A percentile compares a stretch with the other conserved stretches of the same genome.
Conservation (phyloP, 2,113 vertebrate species). For the Megaceryle torquata region DNA sequence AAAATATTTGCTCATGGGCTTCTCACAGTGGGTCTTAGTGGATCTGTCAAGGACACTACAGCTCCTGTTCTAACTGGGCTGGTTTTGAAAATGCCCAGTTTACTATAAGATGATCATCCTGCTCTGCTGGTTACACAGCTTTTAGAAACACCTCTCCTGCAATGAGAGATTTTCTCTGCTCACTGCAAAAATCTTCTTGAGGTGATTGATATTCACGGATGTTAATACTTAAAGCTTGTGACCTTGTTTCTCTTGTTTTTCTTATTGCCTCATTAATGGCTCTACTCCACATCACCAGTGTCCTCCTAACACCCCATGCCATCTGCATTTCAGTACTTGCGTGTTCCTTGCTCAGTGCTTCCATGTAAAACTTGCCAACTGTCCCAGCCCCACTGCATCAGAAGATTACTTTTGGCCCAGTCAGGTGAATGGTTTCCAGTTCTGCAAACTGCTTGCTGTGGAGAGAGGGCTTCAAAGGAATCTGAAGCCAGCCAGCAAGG, state of each 20-base stretch:
- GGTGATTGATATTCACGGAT: background rate
- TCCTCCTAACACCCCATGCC: background rate
- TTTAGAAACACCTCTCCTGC: background rate
- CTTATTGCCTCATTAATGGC: background rate
- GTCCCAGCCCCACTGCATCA: background rate
- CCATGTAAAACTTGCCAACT: background rate
- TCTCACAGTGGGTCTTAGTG: background rate
- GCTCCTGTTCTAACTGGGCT: background rate
- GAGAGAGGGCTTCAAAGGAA: constrained; percentile 3
- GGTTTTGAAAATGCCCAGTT: background rate
- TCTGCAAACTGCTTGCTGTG: constrained; percentile 21
- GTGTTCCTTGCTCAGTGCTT: constrained; percentile 26
- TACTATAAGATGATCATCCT: background rate
- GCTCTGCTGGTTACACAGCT: background rate
- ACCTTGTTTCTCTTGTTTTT: background rate
- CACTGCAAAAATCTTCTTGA: background rate
- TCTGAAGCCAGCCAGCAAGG: background rate
- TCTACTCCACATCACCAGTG: background rate
- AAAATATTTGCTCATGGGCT: background rate
- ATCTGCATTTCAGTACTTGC: background rate
- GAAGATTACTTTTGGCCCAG: background rate
- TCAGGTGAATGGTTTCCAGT: background rate
- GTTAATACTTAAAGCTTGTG: background rate
- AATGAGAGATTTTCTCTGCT: background rate
- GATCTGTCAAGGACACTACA: background rate